Conservation (phyloP, 1,140 invertebrate genomes). For the Brachystomella parvula region DNA sequence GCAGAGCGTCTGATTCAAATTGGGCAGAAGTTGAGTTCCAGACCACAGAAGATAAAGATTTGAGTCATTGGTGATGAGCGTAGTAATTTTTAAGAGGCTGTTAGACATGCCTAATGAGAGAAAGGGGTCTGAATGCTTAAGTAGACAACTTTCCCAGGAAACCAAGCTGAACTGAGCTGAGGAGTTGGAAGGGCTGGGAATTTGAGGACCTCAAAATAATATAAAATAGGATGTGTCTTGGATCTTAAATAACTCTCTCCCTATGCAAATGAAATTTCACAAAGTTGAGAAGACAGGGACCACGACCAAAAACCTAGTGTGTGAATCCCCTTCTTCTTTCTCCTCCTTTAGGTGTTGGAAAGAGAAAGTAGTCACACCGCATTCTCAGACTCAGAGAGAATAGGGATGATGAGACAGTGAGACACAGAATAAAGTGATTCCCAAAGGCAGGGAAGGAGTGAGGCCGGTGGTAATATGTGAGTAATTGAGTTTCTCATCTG, state of each 20-base stretch:
- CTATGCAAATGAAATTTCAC: constrained; percentile 38
- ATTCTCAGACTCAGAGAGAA: too few species aligned
- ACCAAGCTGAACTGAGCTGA: neutral
- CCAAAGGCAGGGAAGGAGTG: too few species aligned
- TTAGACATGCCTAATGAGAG: constrained; percentile 28
- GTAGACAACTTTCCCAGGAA: constrained; percentile 17
- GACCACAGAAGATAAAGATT: constrained; percentile 3
- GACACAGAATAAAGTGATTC: too few species aligned
- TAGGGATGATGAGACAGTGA: too few species aligned
- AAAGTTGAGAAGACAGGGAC: neutral
- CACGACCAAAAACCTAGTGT: neutral
- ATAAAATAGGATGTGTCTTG: constrained; percentile 35
- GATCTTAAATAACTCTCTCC: constrained; percentile 37
- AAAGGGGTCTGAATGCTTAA: constrained; percentile 35
- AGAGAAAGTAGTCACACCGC: too few species aligned
- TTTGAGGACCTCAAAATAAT: constrained; percentile 25
- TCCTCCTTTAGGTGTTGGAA: too few species aligned
- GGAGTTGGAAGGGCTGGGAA: neutral
- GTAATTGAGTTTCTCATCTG: too few species aligned
- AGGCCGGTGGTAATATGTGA: too few species aligned
- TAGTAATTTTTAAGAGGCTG: constrained; percentile 10
- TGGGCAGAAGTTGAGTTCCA: neutral
- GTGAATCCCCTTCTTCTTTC: too few species aligned
- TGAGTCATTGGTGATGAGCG: constrained; percentile 6
- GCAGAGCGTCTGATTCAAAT: too few species aligned